phyloP scores from a whole-genome alignment of 2,797 vertebrate genomes.

The Acanthurus leucopareius region DNA sequence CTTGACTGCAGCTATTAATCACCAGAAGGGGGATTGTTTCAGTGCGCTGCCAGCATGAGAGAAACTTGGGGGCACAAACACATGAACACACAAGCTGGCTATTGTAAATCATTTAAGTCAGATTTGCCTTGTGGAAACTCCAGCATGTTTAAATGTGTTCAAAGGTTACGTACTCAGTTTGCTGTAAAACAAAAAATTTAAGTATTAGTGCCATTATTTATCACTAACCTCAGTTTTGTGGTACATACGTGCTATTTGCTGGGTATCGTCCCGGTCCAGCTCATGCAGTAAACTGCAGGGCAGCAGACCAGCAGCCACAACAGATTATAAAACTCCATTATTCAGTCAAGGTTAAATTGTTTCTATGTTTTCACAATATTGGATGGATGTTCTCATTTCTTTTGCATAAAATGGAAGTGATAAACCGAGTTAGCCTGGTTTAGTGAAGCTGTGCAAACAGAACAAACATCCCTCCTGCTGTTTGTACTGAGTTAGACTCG shows the following conservation, averaged over 20 bases:
- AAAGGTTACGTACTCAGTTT: slow-evolving; percentile 8
- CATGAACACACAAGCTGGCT: slow-evolving; percentile 2
- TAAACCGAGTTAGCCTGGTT: slow-evolving; percentile 1
- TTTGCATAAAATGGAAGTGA: not conserved
- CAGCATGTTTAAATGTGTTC: not conserved
- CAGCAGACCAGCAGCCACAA: not conserved
- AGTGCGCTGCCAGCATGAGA: slow-evolving; percentile 16
- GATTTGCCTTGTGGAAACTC: slow-evolving; percentile 15
- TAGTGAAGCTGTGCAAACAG: not conserved
- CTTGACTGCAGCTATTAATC: slow-evolving; percentile 47
- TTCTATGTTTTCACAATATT: slow-evolving; percentile 6
- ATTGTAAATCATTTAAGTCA: slow-evolving; percentile 13
- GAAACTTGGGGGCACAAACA: slow-evolving; percentile 32
- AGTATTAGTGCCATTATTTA: not conserved
- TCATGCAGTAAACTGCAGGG: not conserved
- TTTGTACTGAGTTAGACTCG: not conserved
- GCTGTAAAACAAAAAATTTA: not conserved
- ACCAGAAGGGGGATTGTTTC: slow-evolving; percentile 32
- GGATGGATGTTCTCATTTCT: not conserved
- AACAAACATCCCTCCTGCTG: slow-evolving; percentile 20
- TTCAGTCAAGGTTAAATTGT: slow-evolving; percentile 22
- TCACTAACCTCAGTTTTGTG: not conserved
- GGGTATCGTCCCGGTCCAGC: slow-evolving; percentile 10
- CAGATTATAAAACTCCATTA: not conserved
- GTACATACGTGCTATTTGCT: slow-evolving; percentile 2